Percentiles rank a stretch among this genome's conserved stretches.
Conservation (phyloP, 2,888 invertebrate genomes). For the Leucozona laternaria region DNA sequence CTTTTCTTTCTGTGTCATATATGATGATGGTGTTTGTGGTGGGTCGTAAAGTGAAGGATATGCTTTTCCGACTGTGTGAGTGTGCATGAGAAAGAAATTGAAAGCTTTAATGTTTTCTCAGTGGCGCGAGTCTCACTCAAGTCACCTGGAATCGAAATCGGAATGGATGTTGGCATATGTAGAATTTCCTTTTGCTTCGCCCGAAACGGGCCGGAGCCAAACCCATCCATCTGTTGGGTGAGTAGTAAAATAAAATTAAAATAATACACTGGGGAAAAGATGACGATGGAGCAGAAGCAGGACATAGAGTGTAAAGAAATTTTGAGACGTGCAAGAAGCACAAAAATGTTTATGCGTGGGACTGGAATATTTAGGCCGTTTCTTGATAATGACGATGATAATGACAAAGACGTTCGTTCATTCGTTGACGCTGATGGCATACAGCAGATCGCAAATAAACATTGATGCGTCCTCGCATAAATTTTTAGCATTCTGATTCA, state of each 20-base stretch:
- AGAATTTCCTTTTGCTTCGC: constrained; percentile 32
- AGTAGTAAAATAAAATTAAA: constrained; percentile 77
- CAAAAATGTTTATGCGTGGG: constrained; percentile 74
- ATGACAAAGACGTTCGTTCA: constrained; percentile 59
- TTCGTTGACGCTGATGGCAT: constrained; percentile 37
- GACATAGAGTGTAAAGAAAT: constrained; percentile 22
- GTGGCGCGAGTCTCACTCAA: constrained; percentile 70
- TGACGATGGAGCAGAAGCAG: constrained; percentile 40
- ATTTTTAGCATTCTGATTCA: constrained; percentile 42
- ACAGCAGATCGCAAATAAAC: constrained; percentile 73
- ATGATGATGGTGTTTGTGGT: constrained; percentile 30
- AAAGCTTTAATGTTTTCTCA: constrained; percentile 74
- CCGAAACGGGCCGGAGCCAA: background rate
- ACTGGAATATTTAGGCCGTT: constrained; percentile 75
- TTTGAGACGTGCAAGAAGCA: constrained; percentile 71
- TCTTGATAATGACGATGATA: constrained; percentile 72
- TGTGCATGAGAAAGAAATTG: constrained; percentile 57
- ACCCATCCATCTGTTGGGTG: constrained; percentile 66
- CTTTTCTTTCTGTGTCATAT: constrained; percentile 55
- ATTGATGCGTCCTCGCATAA: constrained; percentile 72
- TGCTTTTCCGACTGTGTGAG: constrained; percentile 22
- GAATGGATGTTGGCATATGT: constrained; percentile 72
- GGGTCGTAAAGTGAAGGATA: constrained; percentile 31
- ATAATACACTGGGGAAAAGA: constrained; percentile 72
- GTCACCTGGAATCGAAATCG: constrained; percentile 75